Evolutionary conservation across 2,888 invertebrate species (phyloP).

Genomic region (Byasa hedistus): DNA sequence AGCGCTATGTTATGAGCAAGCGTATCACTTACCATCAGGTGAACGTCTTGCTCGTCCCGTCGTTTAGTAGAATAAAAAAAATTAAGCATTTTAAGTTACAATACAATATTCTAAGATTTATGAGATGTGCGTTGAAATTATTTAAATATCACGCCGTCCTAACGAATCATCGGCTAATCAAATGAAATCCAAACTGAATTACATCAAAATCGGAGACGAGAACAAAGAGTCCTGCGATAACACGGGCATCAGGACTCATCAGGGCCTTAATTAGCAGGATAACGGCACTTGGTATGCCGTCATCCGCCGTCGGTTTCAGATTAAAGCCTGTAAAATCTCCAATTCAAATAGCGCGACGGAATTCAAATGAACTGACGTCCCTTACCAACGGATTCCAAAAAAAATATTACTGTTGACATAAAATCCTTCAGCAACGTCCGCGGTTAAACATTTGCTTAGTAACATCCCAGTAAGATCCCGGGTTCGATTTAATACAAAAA

Average conservation of each 20-base stretch:
- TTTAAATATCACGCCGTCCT: neutral
- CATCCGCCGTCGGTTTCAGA: slow-evolving; percentile 64
- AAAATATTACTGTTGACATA: too few relatives aligned
- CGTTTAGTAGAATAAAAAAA: too few relatives aligned
- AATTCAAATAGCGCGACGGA: slow-evolving; percentile 70
- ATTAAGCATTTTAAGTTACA: too few relatives aligned
- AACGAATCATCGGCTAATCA: slow-evolving; percentile 13
- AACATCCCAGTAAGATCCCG: too few relatives aligned
- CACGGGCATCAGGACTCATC: slow-evolving; percentile 41
- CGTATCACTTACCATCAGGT: too few relatives aligned
- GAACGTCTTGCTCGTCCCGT: too few relatives aligned
- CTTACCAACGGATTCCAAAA: slow-evolving; percentile 27
- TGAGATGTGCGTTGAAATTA: neutral
- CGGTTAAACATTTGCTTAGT: too few relatives aligned
- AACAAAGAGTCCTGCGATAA: slow-evolving; percentile 23
- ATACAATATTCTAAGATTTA: too few relatives aligned
- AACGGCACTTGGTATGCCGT: slow-evolving; percentile 52
- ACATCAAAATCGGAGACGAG: slow-evolving; percentile 20
- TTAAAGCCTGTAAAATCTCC: slow-evolving; percentile 73
- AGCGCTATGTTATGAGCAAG: too few relatives aligned
- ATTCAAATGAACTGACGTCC: slow-evolving; percentile 59
- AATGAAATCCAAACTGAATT: slow-evolving; percentile 18
- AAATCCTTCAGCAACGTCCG: too few relatives aligned
- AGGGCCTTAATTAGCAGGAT: slow-evolving; percentile 62
- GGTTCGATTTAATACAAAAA: too few relatives aligned